phyloP scores from a whole-genome alignment of 2,113 vertebrate species.

The Microcebus murinus region DNA sequence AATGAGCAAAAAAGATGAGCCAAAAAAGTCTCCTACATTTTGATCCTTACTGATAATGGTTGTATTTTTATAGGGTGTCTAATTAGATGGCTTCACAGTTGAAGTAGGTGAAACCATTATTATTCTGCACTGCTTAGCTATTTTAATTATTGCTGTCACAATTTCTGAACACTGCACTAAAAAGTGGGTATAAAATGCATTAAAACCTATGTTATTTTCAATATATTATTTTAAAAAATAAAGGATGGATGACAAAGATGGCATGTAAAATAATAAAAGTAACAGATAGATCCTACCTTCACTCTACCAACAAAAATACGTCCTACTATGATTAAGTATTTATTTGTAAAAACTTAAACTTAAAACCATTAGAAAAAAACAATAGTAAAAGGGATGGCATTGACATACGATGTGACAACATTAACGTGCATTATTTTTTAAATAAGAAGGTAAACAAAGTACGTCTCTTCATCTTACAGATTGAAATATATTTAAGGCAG shows the following conservation, averaged over 20 bases:
- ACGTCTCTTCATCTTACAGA: neutral
- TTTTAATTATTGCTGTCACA: neutral
- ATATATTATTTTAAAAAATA: neutral
- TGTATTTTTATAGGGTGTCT: neutral
- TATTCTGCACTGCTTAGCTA: neutral
- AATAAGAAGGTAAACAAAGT: neutral
- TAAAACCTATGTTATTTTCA: neutral
- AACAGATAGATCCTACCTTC: neutral
- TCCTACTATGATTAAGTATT: neutral
- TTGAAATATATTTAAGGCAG: neutral
- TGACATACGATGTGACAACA: neutral
- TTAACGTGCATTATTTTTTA: neutral
- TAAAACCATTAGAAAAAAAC: neutral
- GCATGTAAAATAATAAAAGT: neutral
- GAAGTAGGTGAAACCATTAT: neutral
- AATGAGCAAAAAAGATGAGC: neutral
- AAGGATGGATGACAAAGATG: neutral
- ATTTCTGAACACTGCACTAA: neutral
- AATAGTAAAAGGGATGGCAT: neutral
- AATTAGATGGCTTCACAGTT: neutral
- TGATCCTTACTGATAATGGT: neutral
- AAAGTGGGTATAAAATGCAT: neutral
- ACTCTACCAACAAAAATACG: neutral
- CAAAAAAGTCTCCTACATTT: neutral
- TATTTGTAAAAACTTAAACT: neutral